Conservation (phyloP, 2,797 vertebrate species). For the Crotalus adamanteus region DNA sequence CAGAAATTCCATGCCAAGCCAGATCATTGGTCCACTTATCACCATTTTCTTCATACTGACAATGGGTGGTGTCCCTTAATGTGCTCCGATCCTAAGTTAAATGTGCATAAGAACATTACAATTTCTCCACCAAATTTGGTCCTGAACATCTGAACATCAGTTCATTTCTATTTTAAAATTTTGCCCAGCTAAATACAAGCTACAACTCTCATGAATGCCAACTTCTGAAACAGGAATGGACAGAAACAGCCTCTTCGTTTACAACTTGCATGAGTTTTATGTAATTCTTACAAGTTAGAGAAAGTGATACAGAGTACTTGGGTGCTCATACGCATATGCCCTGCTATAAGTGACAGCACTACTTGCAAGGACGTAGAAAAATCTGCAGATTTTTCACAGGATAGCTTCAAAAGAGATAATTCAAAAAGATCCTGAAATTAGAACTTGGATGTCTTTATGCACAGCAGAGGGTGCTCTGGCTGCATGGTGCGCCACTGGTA, state of each 20-base stretch:
- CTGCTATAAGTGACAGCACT: neutral
- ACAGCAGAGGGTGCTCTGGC: constrained; percentile 11
- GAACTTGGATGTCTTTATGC: neutral
- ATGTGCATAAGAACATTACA: neutral
- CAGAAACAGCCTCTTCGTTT: neutral
- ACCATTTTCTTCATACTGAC: neutral
- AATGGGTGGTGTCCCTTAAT: too few species aligned
- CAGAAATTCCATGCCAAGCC: neutral
- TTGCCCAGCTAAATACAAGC: neutral
- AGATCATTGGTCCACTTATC: neutral
- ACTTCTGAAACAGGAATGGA: neutral
- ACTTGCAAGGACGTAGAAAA: neutral
- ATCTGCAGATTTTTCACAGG: neutral
- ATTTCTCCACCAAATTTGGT: neutral
- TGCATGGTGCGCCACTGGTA: neutral
- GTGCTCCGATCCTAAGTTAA: too few species aligned
- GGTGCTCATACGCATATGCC: neutral
- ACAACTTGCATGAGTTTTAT: neutral
- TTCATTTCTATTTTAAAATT: neutral
- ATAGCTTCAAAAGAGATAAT: neutral
- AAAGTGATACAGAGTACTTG: neutral
- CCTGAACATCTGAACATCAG: neutral
- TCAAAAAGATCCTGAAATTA: neutral
- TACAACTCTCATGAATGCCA: neutral
- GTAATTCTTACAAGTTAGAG: neutral